These are phyloP conservation scores for Temnopleurus reevesii DNA, from an alignment of 53 echinoderm and acorn worm genomes.

Conservation along the genomic window DNA sequence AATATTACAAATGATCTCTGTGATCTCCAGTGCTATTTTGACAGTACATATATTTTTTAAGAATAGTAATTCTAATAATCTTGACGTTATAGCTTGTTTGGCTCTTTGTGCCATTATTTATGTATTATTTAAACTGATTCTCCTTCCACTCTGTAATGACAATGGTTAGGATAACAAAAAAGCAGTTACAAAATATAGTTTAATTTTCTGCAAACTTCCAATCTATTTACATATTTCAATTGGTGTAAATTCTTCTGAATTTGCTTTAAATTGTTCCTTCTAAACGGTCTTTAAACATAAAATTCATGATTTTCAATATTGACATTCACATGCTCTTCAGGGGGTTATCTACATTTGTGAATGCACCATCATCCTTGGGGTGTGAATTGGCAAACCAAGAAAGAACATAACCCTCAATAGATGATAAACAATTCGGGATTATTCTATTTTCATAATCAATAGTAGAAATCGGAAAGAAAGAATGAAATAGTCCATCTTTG, in stretches of 20 bases:
- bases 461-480: neutral
- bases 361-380: neutral
- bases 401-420: neutral
- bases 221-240: neutral
- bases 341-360: constrained; percentile 8
- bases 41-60: no score
- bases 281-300: neutral
- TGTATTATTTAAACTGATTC: no score
- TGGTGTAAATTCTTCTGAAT: neutral
- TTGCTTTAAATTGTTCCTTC: neutral
- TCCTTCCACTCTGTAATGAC: no score
- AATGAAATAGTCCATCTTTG: neutral
- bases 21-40: no score
- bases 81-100: no score
- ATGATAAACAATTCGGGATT: neutral
- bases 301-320: neutral
- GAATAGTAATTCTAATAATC: no score
- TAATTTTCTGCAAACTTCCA: neutral
- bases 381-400: neutral
- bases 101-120: no score
- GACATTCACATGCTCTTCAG: neutral
- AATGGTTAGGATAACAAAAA: no score
- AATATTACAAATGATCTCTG: no score
- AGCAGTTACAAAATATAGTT: no score
- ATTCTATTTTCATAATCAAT: constrained; percentile 24